Evolutionary conservation across 2,797 vertebrate species (phyloP).

Genomic region (Falco rusticolus): DNA sequence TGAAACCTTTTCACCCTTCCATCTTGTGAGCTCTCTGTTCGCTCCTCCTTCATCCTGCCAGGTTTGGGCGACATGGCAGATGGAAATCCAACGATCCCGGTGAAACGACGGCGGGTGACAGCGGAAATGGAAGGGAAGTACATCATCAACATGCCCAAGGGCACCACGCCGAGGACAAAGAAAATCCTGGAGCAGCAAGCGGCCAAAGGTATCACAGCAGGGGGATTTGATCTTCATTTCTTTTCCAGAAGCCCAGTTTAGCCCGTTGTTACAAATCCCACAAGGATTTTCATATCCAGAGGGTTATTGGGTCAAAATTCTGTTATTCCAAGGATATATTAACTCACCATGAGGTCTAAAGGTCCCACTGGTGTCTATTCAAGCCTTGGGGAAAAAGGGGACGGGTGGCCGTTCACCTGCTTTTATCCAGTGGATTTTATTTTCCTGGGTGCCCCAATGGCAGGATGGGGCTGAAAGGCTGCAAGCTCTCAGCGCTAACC

Average conservation of each 20-base stretch:
- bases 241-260: not conserved
- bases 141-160: conserved; percentile 96
- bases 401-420: accelerated
- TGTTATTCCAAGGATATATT: not conserved
- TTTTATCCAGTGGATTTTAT: not conserved
- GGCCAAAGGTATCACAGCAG: conserved; percentile 81
- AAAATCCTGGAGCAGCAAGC: conserved; percentile 94
- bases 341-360: accelerated
- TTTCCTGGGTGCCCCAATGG: accelerated
- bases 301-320: too few relatives aligned
- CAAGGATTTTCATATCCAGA: not conserved
- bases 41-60: not conserved
- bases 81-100: conserved; percentile 74
- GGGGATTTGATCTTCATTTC: not conserved
- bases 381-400: not conserved
- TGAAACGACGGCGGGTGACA: conserved; percentile 89
- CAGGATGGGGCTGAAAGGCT: not conserved
- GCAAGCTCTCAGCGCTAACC: accelerated
- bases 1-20: not conserved
- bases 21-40: accelerated
- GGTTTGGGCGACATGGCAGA: conserved; percentile 77
- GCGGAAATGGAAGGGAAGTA: conserved; percentile 98
- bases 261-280: accelerated
- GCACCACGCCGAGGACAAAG: conserved; percentile 89
- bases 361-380: accelerated